Percentiles rank a stretch among this genome's conserved stretches.
Evolutionary conservation across 2,888 invertebrate genomes (phyloP).

Genomic region (Cosmia trapezina): DNA sequence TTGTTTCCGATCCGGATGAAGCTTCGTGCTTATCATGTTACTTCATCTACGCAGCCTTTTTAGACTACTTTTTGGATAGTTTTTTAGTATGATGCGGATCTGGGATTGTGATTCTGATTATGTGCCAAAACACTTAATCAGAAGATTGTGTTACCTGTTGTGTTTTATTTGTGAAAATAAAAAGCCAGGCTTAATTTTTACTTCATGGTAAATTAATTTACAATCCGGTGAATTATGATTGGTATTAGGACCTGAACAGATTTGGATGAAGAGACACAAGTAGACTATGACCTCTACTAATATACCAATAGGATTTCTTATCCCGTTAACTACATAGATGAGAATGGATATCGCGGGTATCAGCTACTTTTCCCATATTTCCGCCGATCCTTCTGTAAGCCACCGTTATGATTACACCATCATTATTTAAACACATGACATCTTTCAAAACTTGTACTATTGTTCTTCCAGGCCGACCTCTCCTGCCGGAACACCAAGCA

Average conservation of each 20-base stretch:
- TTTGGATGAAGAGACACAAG: too few relatives aligned
- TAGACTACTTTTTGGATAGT: background rate
- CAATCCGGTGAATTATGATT: too few relatives aligned
- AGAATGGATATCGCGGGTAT: background rate
- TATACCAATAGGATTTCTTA: background rate
- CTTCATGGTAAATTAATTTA: background rate
- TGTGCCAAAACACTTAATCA: too few relatives aligned
- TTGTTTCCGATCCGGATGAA: background rate
- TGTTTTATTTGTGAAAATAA: background rate
- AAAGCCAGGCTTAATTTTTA: background rate
- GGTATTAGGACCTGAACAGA: too few relatives aligned
- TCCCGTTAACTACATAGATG: background rate
- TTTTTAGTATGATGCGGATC: background rate
- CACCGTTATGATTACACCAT: background rate
- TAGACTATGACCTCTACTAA: too few relatives aligned
- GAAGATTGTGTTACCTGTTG: too few relatives aligned
- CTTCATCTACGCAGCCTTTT: background rate
- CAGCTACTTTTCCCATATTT: background rate
- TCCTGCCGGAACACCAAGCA: conserved; percentile 97
- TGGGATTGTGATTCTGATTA: background rate
- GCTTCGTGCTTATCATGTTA: background rate
- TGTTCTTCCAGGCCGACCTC: conserved; percentile 94
- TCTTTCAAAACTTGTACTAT: background rate
- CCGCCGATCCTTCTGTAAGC: background rate
- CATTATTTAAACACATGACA: background rate